phyloP scores from a whole-genome alignment of 2,113 vertebrate species.

The Eublepharis macularius region DNA sequence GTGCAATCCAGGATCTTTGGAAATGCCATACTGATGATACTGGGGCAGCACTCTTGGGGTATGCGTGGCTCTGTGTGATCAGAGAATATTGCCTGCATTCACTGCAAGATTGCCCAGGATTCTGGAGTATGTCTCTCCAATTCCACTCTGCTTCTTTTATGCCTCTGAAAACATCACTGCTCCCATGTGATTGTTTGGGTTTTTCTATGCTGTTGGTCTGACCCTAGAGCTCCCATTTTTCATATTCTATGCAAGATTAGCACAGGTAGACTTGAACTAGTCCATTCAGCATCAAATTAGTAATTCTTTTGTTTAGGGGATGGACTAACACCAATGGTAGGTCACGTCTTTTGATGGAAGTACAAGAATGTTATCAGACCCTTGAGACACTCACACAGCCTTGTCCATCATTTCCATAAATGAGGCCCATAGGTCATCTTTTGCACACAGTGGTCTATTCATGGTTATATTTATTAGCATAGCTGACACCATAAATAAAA shows the following conservation, averaged over 20 bases:
- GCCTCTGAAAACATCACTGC: not conserved
- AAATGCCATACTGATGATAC: too few relatives aligned
- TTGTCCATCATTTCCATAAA: conserved; percentile 10
- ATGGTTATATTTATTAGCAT: not conserved
- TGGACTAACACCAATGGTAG: too few relatives aligned
- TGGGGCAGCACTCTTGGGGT: too few relatives aligned
- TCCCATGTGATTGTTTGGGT: too few relatives aligned
- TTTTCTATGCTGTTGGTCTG: not conserved
- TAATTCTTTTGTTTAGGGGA: too few relatives aligned
- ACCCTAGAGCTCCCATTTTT: not conserved
- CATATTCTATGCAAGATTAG: not conserved
- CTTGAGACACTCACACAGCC: not conserved
- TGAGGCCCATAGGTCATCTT: not conserved
- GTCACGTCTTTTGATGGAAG: too few relatives aligned
- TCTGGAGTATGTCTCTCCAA: not conserved
- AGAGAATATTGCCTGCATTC: not conserved
- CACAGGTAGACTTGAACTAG: not conserved
- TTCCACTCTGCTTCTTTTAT: not conserved
- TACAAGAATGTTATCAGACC: too few relatives aligned
- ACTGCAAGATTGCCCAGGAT: not conserved
- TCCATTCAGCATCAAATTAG: not conserved
- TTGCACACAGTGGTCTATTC: not conserved
- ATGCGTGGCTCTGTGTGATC: too few relatives aligned
- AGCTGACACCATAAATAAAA: conserved; percentile 15
- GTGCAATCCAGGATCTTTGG: too few relatives aligned